Conservation (phyloP, 92 coral and sea anemone species). For the Epizoanthus stellaris region DNA sequence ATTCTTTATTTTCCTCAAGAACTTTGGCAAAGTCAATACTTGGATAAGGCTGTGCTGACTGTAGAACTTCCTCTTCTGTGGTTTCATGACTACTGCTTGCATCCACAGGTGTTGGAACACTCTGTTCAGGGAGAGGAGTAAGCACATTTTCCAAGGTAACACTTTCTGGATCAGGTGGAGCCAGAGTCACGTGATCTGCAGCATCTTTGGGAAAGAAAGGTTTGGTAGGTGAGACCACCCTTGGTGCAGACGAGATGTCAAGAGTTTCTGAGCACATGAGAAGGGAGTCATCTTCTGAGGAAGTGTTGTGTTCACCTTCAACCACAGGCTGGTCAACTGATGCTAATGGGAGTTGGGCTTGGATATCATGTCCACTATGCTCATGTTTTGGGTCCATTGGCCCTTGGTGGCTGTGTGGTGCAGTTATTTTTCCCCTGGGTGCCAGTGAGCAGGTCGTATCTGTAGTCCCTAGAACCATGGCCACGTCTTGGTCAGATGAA, state of each 20-base stretch:
- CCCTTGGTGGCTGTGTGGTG: not conserved
- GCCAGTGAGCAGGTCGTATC: not conserved
- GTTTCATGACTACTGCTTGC: not conserved
- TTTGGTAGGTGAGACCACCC: constrained; percentile 48
- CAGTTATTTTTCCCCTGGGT: not conserved
- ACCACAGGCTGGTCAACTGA: not conserved
- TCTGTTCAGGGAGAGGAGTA: not conserved
- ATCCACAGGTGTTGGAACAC: not conserved
- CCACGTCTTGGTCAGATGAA: constrained; percentile 10
- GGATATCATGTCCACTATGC: not conserved
- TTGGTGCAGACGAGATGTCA: constrained; percentile 62
- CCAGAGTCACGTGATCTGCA: not conserved
- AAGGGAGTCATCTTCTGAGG: constrained; percentile 84
- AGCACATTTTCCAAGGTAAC: constrained; percentile 38
- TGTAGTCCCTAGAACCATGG: constrained; percentile 17
- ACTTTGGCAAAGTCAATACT: not conserved
- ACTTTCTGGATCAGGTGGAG: constrained; percentile 32
- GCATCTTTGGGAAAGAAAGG: constrained; percentile 35
- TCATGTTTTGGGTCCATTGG: not conserved
- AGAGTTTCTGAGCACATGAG: constrained; percentile 88
- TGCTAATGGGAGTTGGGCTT: not conserved
- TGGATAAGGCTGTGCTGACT: not conserved
- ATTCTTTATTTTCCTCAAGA: not conserved
- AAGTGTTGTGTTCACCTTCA: constrained; percentile 74
- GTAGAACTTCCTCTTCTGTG: not conserved